These are phyloP conservation scores for Volucella inflata DNA, from an alignment of 2,888 invertebrate genomes.

Conservation along the genomic window DNA sequence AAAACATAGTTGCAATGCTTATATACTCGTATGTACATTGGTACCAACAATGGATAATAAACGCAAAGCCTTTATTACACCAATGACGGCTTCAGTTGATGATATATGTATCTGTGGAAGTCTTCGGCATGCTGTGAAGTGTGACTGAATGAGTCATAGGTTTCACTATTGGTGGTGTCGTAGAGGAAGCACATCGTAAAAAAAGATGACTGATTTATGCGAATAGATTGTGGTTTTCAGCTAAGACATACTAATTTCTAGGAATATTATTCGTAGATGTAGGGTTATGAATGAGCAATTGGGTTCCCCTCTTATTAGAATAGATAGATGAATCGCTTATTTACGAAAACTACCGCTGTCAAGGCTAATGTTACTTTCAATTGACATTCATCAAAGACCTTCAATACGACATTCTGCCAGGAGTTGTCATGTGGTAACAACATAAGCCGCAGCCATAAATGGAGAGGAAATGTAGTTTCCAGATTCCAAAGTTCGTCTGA, in stretches of 20 bases:
- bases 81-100: conserved; percentile 31
- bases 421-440: neutral
- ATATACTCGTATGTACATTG: conserved; percentile 11
- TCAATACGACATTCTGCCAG: neutral
- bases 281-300: too few relatives aligned
- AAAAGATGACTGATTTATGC: conserved; percentile 22
- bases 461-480: conserved; percentile 26
- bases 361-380: conserved; percentile 4
- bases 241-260: neutral
- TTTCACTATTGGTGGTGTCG: neutral
- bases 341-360: neutral
- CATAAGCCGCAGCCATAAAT: conserved; percentile 15
- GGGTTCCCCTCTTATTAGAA: neutral
- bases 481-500: conserved; percentile 39
- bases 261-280: neutral
- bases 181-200: neutral
- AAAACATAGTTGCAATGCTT: neutral
- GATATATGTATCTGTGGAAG: conserved; percentile 28
- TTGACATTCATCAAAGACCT: conserved; percentile 8
- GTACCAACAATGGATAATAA: conserved; percentile 53
- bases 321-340: neutral
- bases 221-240: neutral
- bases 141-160: conserved; percentile 48
- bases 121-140: conserved; percentile 30
- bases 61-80: conserved; percentile 28